Evolutionary conservation across 2,888 invertebrate species (phyloP), one percentile per base, ranked within the genome.

Genomic region (Axea sp.): DNA sequence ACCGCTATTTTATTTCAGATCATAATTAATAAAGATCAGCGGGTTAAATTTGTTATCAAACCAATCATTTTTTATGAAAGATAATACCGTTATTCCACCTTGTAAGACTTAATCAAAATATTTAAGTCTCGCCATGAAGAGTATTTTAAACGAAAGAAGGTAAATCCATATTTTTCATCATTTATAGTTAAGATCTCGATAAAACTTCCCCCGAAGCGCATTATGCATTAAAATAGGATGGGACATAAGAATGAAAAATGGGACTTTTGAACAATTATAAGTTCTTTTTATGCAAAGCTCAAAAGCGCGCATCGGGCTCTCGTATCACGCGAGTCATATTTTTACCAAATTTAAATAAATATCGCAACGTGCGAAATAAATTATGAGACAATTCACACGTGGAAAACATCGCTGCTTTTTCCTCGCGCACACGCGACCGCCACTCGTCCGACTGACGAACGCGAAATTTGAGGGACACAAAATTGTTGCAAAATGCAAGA

Each of bases 211-310:
- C 59, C 49, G 59, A 53, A 69, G 31, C 55, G 39, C 41, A 57
- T 67, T 67, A 57, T 67, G 49, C 67, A 67, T 67, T 67, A 59
- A 64, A 73, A 30, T 55, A 53, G 45, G 68, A 45, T 51, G 45
- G 53, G 14, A 51, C 39, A 49, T 47, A 75, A 73, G 76, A 74
- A 47, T 68, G 68, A 68, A 60, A 51, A 68, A 68, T 51, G 59
- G 35, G 28, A 51, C 43, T 68, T 59, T 43, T 19, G 51, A 68
- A 68, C 68, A 68, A 68, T 59, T 59, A 68, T 59, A 60, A 68
- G 39, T 26, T 51, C 49, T 30, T 57, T 47, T 65, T 37, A 35
- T 65, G 53, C 47, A 24, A 51, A 62, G 9, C 31, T 49, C 28
- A 12, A 47, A 47, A 35, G 9, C 22, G 6, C 19, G 17, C 14